Percentiles rank a stretch among this genome's conserved stretches.
Conservation (phyloP, 1,140 invertebrate genomes). For the Oscheius sp. region DNA sequence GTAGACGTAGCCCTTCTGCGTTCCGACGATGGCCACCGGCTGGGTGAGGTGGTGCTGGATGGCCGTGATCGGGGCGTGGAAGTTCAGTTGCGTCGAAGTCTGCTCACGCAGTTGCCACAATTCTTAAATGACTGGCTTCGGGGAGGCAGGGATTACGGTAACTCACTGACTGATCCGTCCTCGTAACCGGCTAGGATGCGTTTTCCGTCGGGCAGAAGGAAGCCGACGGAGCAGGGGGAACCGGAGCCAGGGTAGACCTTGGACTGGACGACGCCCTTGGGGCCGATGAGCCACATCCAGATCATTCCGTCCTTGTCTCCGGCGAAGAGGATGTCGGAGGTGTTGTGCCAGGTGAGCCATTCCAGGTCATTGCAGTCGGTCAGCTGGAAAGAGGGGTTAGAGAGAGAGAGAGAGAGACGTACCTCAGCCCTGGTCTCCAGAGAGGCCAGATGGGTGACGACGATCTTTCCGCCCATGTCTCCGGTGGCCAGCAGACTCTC, state of each 20-base stretch:
- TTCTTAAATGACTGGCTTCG: not conserved
- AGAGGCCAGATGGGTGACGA: slow-evolving; percentile 30
- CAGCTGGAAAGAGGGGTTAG: too few species aligned
- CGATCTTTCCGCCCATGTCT: slow-evolving; percentile 45
- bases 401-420: too few species aligned
- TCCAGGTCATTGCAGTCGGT: slow-evolving; percentile 43
- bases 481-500: slow-evolving; percentile 40
- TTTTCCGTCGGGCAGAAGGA: slow-evolving; percentile 40
- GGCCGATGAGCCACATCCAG: slow-evolving; percentile 47
- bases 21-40: slow-evolving; percentile 18
- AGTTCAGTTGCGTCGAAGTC: slow-evolving; percentile 15
- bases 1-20: slow-evolving; percentile 17
- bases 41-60: slow-evolving; percentile 21
- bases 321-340: slow-evolving; percentile 41
- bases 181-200: slow-evolving; percentile 38
- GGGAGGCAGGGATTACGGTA: not conserved
- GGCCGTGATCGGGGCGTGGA: slow-evolving; percentile 20
- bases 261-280: slow-evolving; percentile 39
- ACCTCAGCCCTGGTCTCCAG: slow-evolving; percentile 15
- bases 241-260: slow-evolving; percentile 41
- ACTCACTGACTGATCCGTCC: slow-evolving; percentile 38
- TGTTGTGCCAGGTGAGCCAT: slow-evolving; percentile 43
- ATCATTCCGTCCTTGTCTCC: slow-evolving; percentile 43
- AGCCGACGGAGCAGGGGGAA: slow-evolving; percentile 33
- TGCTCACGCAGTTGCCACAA: slow-evolving; percentile 24